Percentiles rank a stretch among this genome's conserved stretches.
Conservation (phyloP, 2,113 vertebrate species). For the Eulemur rufifrons region DNA sequence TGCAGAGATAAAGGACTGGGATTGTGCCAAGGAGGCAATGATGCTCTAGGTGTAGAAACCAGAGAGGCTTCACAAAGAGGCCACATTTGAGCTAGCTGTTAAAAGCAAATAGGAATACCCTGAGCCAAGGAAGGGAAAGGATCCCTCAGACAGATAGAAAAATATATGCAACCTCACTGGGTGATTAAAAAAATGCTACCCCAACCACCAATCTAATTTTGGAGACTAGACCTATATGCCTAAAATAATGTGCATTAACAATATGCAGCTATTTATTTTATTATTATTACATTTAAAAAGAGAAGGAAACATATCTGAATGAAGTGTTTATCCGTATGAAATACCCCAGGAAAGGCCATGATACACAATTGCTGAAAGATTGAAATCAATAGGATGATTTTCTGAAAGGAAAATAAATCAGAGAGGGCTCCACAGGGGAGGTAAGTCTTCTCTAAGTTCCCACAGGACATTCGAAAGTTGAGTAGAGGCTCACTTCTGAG, state of each 20-base stretch:
- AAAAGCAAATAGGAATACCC: neutral
- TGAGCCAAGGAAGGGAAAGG: neutral
- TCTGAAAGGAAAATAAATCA: neutral
- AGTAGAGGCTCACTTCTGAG: neutral
- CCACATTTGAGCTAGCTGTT: neutral
- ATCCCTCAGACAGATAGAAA: neutral
- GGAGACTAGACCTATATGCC: neutral
- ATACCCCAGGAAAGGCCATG: fast-evolving
- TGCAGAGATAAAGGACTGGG: neutral
- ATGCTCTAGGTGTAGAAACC: neutral
- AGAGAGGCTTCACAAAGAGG: neutral
- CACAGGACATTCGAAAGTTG: neutral
- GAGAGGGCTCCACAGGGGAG: neutral
- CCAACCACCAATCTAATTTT: neutral
- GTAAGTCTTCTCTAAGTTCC: neutral
- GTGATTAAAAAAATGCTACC: neutral
- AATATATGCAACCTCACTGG: neutral
- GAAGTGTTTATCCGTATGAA: neutral
- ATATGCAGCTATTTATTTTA: neutral
- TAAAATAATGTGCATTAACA: neutral
- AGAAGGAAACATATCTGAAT: neutral
- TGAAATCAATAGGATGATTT: neutral
- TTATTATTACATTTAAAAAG: neutral
- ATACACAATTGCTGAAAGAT: neutral
- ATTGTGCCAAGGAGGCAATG: fast-evolving